Base-by-base conservation (phyloP, 2,113 vertebrate genomes). In the Amblyornis subalaris region DNA sequence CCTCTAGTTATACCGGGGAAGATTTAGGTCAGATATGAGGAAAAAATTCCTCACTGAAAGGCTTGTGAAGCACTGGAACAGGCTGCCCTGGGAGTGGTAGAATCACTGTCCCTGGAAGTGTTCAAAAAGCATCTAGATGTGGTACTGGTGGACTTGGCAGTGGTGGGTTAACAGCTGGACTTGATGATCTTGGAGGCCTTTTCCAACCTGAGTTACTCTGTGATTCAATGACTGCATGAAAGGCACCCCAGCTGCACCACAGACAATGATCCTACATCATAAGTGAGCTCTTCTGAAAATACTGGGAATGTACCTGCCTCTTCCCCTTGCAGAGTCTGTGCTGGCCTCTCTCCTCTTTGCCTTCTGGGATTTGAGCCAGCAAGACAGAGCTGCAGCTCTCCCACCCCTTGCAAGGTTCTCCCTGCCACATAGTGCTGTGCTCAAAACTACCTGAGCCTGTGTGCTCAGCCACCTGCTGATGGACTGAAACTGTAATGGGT, bases 401-500 rank as follows among this genome's bases (percentile, higher is more conserved):
- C 0, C 36, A 23, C 24, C 45, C 28, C 50, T 38, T 38, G 35
- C 14, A 28, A 44, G 31, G 3, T 22, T 29, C 20, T 70, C 62
- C 10, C 1, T 51, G 24, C 12, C 20, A 20, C 1, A 0, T 28
- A 20, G 8, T n/a, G 12, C 26, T 5, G 0, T 4, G 44, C 8
- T 24, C 44, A 38, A 35, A 18, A 17, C 12, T 22, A 62, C 14
- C 55, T 18, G 74, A 54, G 38, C 42, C 35, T 50, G 25, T 38
- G 44, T 24, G 36, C 25, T 7, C 19, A 17, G 31, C 3, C 1
- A 22, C 26, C 48, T 60, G 62, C 45, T 64, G 54, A 33, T 12
- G 45, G 45, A 19, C 36, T 64, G 36, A 61, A 88, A 24, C 22
- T 8, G 0, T 9, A 4, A 11, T 1, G 26, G 7, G 11, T 8